These are phyloP conservation scores for Pygmarrhopalites habei DNA, from an alignment of 1,140 invertebrate species.

Conservation along the genomic window DNA sequence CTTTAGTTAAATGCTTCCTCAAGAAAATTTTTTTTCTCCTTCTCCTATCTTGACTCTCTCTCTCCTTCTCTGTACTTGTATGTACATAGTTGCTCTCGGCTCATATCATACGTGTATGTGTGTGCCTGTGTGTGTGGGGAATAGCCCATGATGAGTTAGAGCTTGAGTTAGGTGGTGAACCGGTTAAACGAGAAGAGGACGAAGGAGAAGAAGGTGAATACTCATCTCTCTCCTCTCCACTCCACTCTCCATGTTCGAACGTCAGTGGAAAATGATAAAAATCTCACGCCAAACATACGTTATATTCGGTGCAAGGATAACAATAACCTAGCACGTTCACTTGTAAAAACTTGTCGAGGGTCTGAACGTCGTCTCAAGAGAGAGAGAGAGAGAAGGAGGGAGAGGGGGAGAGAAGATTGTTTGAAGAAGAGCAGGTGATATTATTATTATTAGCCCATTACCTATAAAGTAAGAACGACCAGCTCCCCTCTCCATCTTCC, in stretches of 20 bases:
- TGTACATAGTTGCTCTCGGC: too few relatives aligned
- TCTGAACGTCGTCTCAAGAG: neutral
- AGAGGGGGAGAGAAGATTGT: neutral
- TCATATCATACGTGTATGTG: too few relatives aligned
- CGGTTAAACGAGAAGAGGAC: constrained; percentile 1
- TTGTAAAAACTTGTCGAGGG: constrained; percentile 7
- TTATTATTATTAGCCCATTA: neutral
- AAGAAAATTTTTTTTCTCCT: constrained; percentile 1
- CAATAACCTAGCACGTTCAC: constrained; percentile 2
- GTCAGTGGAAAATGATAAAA: constrained; percentile 7
- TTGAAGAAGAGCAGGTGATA: constrained; percentile 7
- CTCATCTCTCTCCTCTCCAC: neutral
- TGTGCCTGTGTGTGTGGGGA: too few relatives aligned
- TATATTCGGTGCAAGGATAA: constrained; percentile 2
- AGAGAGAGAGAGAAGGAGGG: neutral
- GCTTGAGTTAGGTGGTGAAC: constrained; percentile 2
- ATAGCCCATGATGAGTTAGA: too few relatives aligned
- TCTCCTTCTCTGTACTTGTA: too few relatives aligned
- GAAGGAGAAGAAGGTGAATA: neutral
- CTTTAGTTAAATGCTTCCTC: constrained; percentile 7
- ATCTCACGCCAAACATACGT: constrained; percentile 7
- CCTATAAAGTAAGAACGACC: neutral
- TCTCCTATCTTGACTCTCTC: too few relatives aligned
- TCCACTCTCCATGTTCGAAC: neutral
- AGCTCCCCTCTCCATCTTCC: too few relatives aligned